These are phyloP conservation scores for Lithophane ornitopus DNA, from an alignment of 2,888 invertebrate genomes.

Conservation along the genomic window DNA sequence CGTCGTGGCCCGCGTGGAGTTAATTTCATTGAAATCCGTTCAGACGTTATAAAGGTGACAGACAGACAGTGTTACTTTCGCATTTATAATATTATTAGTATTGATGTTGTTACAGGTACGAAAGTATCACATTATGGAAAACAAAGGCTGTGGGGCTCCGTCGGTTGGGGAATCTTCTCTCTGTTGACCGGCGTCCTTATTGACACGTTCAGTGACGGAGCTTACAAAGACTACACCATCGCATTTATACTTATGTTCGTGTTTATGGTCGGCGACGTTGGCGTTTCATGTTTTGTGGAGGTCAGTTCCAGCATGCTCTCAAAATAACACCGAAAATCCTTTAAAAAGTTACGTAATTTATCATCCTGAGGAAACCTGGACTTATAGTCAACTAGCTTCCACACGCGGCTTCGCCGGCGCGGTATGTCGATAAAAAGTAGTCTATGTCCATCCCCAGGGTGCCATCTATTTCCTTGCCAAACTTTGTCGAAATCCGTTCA, in stretches of 20 bases:
- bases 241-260: slow-evolving; percentile 94
- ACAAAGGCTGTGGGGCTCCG: slow-evolving; percentile 96
- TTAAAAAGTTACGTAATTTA: not conserved
- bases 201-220: slow-evolving; percentile 93
- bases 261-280: slow-evolving; percentile 92
- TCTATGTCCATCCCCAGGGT: too few relatives aligned
- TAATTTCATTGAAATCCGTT: not conserved
- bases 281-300: slow-evolving; percentile 92
- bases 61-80: not conserved
- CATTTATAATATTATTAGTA: not conserved
- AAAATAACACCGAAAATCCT: not conserved
- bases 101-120: slow-evolving; percentile 88
- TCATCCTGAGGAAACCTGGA: too few relatives aligned
- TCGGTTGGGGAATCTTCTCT: slow-evolving; percentile 96
- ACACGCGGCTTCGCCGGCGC: too few relatives aligned
- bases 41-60: not conserved
- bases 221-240: slow-evolving; percentile 94
- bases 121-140: slow-evolving; percentile 95
- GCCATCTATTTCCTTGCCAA: too few relatives aligned
- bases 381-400: too few relatives aligned
- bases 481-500: too few relatives aligned
- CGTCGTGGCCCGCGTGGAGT: not conserved
- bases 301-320: slow-evolving; percentile 75
- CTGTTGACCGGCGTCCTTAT: slow-evolving; percentile 94
- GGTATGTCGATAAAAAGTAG: too few relatives aligned